Conservation (phyloP, 1,140 invertebrate species). For the Drosophila tristis region DNA sequence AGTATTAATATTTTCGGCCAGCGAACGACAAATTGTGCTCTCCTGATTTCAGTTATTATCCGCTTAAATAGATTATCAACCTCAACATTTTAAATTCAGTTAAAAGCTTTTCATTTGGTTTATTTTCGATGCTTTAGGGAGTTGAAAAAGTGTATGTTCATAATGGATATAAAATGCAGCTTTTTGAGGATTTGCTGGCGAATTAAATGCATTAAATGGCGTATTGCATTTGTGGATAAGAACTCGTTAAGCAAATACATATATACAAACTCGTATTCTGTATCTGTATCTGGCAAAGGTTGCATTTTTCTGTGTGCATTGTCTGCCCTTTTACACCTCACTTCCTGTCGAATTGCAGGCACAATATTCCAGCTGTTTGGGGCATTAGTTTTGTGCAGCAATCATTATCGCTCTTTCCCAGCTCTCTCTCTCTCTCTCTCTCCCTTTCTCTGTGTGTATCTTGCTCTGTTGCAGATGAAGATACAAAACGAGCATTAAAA, state of each 20-base stretch:
- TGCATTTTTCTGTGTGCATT: conserved; percentile 21
- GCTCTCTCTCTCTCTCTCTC: conserved; percentile 5
- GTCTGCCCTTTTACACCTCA: conserved; percentile 10
- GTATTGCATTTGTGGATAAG: conserved; percentile 7
- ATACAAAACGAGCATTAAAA: conserved; percentile 61
- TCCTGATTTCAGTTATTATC: too few relatives aligned
- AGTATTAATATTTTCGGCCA: too few relatives aligned
- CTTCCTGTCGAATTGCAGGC: conserved; percentile 43
- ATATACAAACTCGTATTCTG: background rate
- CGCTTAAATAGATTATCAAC: too few relatives aligned
- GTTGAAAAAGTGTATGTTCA: background rate
- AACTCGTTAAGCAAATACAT: background rate
- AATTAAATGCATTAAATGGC: conserved; percentile 4
- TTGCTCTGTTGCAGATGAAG: conserved; percentile 57
- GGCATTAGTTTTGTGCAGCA: conserved; percentile 32
- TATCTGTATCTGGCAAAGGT: conserved; percentile 4
- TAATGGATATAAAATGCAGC: background rate
- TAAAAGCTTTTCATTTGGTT: too few relatives aligned
- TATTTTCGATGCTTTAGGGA: background rate
- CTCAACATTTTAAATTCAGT: too few relatives aligned
- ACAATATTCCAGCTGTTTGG: conserved; percentile 44
- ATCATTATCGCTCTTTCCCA: conserved; percentile 59
- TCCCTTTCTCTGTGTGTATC: conserved; percentile 6
- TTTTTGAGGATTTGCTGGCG: background rate
- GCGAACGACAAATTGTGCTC: too few relatives aligned